Conservation (phyloP, 2,113 vertebrate species). For the Silurus meridionalis region DNA sequence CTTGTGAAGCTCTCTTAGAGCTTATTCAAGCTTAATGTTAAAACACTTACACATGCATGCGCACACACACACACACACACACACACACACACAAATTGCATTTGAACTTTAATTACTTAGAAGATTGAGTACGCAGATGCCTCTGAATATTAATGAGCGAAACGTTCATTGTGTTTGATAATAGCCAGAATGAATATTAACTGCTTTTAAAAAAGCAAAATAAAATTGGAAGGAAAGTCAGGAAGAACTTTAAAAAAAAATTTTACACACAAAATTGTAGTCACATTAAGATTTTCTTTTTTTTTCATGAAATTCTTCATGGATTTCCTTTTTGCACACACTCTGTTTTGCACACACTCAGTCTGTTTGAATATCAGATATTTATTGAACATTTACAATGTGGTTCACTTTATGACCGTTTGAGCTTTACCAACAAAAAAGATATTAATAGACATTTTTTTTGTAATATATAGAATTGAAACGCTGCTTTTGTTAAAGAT, state of each 20-base stretch:
- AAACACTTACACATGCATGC: neutral
- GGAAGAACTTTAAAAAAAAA: neutral
- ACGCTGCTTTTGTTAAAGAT: too few species aligned
- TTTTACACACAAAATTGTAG: too few species aligned
- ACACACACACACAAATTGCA: neutral
- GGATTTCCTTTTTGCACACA: too few species aligned
- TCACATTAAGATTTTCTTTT: neutral
- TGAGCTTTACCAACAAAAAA: too few species aligned
- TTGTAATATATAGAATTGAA: too few species aligned
- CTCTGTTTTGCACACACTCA: neutral
- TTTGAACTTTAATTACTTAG: neutral
- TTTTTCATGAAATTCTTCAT: neutral
- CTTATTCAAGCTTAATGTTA: constrained; percentile 12
- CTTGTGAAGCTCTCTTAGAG: constrained; percentile 25
- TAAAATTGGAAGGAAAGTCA: neutral
- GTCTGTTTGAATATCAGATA: neutral
- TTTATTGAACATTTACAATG: too few species aligned
- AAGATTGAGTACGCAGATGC: neutral
- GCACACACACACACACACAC: neutral
- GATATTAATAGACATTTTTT: too few species aligned
- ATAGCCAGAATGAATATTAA: too few species aligned
- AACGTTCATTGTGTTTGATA: too few species aligned
- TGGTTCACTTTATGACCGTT: too few species aligned
- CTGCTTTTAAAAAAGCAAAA: neutral
- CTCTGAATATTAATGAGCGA: constrained; percentile 1